Conservation (phyloP, 1,140 invertebrate genomes). For the Venturia canescens region DNA sequence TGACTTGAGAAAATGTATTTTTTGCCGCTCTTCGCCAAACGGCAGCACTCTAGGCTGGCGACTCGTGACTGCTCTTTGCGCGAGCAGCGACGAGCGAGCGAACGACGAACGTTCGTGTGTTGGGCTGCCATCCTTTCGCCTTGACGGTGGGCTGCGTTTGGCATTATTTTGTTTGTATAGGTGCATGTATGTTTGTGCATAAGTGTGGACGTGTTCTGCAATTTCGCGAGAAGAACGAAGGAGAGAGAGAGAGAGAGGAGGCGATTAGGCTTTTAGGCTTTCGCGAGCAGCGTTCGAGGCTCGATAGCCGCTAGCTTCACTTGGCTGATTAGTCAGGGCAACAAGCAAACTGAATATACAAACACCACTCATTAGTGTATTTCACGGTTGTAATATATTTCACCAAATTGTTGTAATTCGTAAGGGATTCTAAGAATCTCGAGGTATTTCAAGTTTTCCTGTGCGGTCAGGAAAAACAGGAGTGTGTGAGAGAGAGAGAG, state of each 20-base stretch:
- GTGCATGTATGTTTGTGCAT: not conserved
- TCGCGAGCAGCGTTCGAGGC: not conserved
- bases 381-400: not conserved
- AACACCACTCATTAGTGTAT: not conserved
- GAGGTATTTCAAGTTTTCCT: not conserved
- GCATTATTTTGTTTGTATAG: not conserved
- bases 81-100: too few species aligned
- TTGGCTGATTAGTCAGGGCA: slow-evolving; percentile 63
- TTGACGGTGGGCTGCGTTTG: not conserved
- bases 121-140: not conserved
- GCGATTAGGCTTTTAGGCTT: not conserved
- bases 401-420: not conserved
- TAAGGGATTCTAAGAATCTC: not conserved
- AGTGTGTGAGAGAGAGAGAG: too few species aligned
- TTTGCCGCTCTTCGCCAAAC: too few species aligned
- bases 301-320: slow-evolving; percentile 32
- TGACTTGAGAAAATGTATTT: too few species aligned
- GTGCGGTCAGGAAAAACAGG: not conserved
- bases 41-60: too few species aligned
- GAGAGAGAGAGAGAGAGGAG: slow-evolving; percentile 16
- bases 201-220: not conserved
- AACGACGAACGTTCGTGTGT: not conserved
- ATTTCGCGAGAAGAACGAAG: not conserved
- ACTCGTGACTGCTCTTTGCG: too few species aligned
- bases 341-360: slow-evolving; percentile 75